These are phyloP conservation scores for Athrips mouffetella DNA, from an alignment of 2,888 invertebrate species.

Conservation along the genomic window DNA sequence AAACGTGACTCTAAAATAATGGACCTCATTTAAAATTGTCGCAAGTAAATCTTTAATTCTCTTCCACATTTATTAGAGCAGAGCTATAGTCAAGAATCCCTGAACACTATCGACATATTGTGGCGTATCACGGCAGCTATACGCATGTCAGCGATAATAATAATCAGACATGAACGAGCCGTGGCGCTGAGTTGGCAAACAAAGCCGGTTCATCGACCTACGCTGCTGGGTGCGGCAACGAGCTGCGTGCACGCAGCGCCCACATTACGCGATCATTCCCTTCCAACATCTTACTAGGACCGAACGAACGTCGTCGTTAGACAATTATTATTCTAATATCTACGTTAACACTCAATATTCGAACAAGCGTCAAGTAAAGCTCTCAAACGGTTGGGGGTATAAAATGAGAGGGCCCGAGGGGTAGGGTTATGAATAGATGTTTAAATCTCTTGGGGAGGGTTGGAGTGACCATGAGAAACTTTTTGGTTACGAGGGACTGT, in stretches of 20 bases:
- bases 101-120: conserved; percentile 6
- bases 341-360: no score
- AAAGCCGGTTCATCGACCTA: conserved; percentile 74
- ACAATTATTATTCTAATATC: no score
- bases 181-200: conserved; percentile 73
- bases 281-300: neutral
- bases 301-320: neutral
- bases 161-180: conserved; percentile 47
- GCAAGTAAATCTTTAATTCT: neutral
- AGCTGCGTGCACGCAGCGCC: conserved; percentile 45
- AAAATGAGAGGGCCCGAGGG: no score
- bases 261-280: conserved; percentile 44
- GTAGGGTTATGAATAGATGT: neutral
- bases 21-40: neutral
- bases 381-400: no score
- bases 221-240: conserved; percentile 63
- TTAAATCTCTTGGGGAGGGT: neutral
- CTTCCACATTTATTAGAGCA: neutral
- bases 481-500: neutral
- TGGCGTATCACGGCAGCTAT: conserved; percentile 29
- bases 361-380: no score
- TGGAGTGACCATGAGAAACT: neutral
- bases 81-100: neutral
- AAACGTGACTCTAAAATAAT: no score
- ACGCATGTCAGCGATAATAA: conserved; percentile 55